Evolutionary conservation across 2,797 vertebrate genomes (phyloP), one percentile per base, ranked within the genome.

Genomic region (Calcarius lapponicus): DNA sequence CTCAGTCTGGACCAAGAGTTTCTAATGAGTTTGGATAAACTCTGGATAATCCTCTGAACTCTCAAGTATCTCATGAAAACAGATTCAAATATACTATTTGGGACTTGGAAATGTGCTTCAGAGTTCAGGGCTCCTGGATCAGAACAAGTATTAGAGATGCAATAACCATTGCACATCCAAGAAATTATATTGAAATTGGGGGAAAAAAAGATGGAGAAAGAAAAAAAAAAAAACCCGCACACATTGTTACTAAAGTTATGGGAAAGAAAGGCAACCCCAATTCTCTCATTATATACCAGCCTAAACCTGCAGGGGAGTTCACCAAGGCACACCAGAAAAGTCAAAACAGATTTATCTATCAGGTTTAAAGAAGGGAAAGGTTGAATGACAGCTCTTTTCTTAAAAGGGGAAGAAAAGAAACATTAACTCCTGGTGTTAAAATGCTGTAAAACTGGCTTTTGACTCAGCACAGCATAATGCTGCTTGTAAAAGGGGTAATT

Each of bases 381-480:
- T 75, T 95, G 91, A 96, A 24, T 93, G 92, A 95, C 85, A 93
- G 86, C 94, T 85, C 56, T 56, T 78, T 92, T 90, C 90, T 95
- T 91, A 48, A 95, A 84, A 78, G 54, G 58, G 86, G 75, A 92
- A 95, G 81, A 80, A 92, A 95, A 93, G 92, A 93, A 93, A 94
- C 93, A 96, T 96, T 96, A 95, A 92, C 93, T 94, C 85, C 86
- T 88, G 86, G 94, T 96, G 96, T 96, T 93, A 96, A 93, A 97
- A 95, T 88, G 94, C 86, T 95, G 94, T 96, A 94, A 94, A 96
- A 94, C 95, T 96, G 95, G 95, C 90, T 89, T 95, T 88, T 91
- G 93, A 96, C 90, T 95, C 90, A 83, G 88, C 90, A 93, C 75
- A 91, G 70, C 84, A 94, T 94, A 93, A 94, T 45, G 60, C 64